phyloP scores from a whole-genome alignment of 2,797 vertebrate species.

The Caiman crocodilus region DNA sequence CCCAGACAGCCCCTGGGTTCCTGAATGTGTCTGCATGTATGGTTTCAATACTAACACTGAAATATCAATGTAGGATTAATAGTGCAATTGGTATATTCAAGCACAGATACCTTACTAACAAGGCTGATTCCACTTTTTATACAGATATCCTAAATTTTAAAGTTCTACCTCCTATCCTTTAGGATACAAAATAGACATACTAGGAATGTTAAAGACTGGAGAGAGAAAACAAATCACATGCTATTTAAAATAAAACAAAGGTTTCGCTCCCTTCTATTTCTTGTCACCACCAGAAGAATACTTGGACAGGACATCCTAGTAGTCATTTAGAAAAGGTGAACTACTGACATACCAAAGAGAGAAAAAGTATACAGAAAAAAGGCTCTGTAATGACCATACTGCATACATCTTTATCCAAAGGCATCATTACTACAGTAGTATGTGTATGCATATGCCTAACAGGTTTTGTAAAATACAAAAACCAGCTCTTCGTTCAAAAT shows the following conservation, averaged over 20 bases:
- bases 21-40: neutral
- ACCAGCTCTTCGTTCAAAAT: neutral
- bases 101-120: neutral
- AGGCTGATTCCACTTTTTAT: conserved; percentile 7
- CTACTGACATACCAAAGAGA: neutral
- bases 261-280: neutral
- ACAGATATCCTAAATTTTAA: neutral
- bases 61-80: neutral
- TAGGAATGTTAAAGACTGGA: neutral
- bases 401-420: neutral
- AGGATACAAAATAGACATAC: neutral
- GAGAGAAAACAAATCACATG: neutral
- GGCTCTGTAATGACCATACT: neutral
- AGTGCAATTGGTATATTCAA: neutral
- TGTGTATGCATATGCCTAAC: rapidly evolving
- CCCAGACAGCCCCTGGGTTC: neutral
- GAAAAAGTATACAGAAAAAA: neutral
- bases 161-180: neutral
- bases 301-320: neutral
- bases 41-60: neutral
- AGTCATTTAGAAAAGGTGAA: neutral
- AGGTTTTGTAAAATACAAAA: neutral
- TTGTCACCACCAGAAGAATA: neutral
- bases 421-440: neutral
- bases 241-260: no score